Conservation (phyloP, 1,140 invertebrate species). For the Gyrodactylus bullatarudis region DNA sequence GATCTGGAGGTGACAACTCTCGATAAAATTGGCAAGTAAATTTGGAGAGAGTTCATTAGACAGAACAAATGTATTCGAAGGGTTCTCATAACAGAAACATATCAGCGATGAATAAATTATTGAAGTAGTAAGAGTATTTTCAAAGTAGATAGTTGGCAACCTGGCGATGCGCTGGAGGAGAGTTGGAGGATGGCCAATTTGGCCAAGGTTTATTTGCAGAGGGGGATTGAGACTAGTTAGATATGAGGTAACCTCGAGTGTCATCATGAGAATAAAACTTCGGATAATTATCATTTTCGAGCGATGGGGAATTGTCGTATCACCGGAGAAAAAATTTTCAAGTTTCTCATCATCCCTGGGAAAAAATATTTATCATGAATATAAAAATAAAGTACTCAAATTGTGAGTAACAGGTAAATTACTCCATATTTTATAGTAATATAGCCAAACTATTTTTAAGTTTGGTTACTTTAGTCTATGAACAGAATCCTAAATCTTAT, state of each 20-base stretch:
- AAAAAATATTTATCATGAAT: no score
- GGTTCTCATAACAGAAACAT: neutral
- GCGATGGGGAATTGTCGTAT: no score
- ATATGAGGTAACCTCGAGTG: neutral
- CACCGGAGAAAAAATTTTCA: no score
- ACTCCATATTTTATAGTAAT: no score
- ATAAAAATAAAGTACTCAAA: no score
- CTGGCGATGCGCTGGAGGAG: neutral
- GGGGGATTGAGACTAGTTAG: neutral
- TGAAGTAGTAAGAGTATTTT: neutral
- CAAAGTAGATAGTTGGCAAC: neutral
- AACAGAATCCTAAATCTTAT: no score
- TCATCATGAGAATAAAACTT: neutral
- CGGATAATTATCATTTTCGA: neutral
- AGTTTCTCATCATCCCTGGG: no score
- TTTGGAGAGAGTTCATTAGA: neutral
- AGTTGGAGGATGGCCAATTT: neutral
- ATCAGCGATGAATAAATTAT: neutral
- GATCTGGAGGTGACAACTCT: neutral
- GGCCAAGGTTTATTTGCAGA: neutral
- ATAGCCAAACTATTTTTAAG: no score
- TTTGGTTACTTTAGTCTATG: no score
- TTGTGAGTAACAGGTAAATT: no score
- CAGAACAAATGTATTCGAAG: neutral
- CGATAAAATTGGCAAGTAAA: neutral